Evolutionary conservation across 2,888 invertebrate species (phyloP), one percentile per base, ranked within the genome.

Genomic region (Cataglyphis livida): DNA sequence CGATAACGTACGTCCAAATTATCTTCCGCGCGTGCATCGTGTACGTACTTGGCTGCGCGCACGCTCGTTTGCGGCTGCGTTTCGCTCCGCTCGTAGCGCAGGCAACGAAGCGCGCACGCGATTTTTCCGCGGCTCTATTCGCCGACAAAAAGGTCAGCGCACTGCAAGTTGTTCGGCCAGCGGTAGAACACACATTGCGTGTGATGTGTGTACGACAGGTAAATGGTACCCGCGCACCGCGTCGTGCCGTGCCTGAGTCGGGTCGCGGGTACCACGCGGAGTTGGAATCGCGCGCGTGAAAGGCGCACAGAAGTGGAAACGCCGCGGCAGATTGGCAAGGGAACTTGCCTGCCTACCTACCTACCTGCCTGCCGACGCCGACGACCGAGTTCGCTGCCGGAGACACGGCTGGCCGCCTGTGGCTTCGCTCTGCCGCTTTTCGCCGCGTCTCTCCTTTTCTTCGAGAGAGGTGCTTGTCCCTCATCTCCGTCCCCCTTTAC

Each of bases 381-480:
- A 81, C 90, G 87, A 88, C 86, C 86, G 89, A 90, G 92, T 89
- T 89, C 85, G 89, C 93, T 91, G 59, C 73, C 78, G 93, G 93
- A 93, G 91, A 93, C 92, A 93, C 92, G 93, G 93, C 92, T 93
- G 90, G 93, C 91, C 92, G 93, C 91, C 85, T 89, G 91, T 88
- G 91, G 93, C 90, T 93, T 88, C 93, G 93, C 93, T 93, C 93
- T 93, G 92, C 91, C 93, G 93, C 92, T 91, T 93, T 91, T 90
- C 90, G 84, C 86, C 86, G 88, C 85, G 85, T 83, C 68, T 87
- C 88, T 85, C 85, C 84, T 78, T 84, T 70, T 82, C 84, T 59
- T 59, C 73, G 44, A 71, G 73, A 70, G 81, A 66, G 68, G 41
- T 59, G 32, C 48, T 68, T 28, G 75, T 73, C 70, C 61, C 61